phyloP scores from a whole-genome alignment of 1,140 invertebrate genomes.

The Ceratosolen fusciceps region DNA sequence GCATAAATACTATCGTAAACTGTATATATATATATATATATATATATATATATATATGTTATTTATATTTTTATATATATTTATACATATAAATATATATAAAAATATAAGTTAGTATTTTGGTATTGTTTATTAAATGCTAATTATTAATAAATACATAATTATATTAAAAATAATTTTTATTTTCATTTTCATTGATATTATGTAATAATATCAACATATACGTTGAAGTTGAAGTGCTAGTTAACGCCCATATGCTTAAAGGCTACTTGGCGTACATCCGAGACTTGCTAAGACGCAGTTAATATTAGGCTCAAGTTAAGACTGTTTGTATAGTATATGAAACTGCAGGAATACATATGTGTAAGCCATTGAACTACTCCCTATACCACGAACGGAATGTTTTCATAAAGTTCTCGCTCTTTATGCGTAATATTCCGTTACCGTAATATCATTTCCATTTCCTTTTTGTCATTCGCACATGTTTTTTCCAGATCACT shows the following conservation, averaged over 20 bases:
- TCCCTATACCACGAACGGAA: background rate
- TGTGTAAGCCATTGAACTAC: background rate
- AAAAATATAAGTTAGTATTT: too few species aligned
- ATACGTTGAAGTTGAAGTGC: too few species aligned
- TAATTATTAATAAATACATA: too few species aligned
- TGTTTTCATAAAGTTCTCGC: slow-evolving; percentile 10
- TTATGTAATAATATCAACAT: too few species aligned
- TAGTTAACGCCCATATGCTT: background rate
- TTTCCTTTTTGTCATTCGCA: background rate
- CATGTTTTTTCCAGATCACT: background rate
- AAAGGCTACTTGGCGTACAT: background rate
- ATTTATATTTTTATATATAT: too few species aligned
- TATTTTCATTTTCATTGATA: too few species aligned
- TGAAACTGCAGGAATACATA: background rate
- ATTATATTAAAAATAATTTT: too few species aligned
- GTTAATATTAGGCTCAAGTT: slow-evolving; percentile 11
- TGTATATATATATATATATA: too few species aligned
- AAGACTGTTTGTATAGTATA: background rate
- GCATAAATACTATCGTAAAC: too few species aligned
- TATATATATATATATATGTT: too few species aligned
- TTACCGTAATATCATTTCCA: background rate
- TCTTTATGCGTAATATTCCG: background rate
- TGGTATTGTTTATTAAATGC: too few species aligned
- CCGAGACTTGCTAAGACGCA: background rate
- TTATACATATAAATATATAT: too few species aligned